Conservation (phyloP, 2,888 invertebrate genomes). For the Cacoxenus indagator region DNA sequence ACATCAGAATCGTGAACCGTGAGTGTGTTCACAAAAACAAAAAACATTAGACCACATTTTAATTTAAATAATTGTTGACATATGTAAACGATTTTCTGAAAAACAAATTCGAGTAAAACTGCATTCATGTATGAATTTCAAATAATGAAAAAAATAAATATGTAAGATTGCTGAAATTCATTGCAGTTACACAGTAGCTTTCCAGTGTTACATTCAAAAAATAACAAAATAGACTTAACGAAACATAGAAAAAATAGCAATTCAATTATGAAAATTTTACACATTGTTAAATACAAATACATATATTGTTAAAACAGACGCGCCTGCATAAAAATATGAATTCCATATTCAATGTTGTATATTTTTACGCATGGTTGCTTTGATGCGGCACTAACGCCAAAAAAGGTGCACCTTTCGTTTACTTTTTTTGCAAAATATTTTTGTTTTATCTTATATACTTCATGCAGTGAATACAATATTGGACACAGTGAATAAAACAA, state of each 20-base stretch:
- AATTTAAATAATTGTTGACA: conserved; percentile 11
- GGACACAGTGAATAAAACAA: too few relatives aligned
- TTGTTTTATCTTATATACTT: too few relatives aligned
- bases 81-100: background rate
- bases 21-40: background rate
- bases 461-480: too few relatives aligned
- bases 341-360: background rate
- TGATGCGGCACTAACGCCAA: conserved; percentile 9
- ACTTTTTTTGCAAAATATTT: conserved; percentile 30
- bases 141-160: background rate
- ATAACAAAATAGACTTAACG: conserved; percentile 17
- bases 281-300: conserved; percentile 44
- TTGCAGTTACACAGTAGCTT: background rate
- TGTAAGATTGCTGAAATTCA: background rate
- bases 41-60: background rate
- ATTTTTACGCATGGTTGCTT: conserved; percentile 32
- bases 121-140: background rate
- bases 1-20: background rate
- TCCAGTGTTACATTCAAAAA: background rate
- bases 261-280: conserved; percentile 56
- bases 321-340: background rate
- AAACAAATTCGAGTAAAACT: background rate
- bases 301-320: background rate
- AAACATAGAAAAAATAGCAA: conserved; percentile 36
- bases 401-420: background rate